These are phyloP conservation scores for Pardalotus punctatus DNA, from an alignment of 2,113 vertebrate genomes.

Conservation along the genomic window DNA sequence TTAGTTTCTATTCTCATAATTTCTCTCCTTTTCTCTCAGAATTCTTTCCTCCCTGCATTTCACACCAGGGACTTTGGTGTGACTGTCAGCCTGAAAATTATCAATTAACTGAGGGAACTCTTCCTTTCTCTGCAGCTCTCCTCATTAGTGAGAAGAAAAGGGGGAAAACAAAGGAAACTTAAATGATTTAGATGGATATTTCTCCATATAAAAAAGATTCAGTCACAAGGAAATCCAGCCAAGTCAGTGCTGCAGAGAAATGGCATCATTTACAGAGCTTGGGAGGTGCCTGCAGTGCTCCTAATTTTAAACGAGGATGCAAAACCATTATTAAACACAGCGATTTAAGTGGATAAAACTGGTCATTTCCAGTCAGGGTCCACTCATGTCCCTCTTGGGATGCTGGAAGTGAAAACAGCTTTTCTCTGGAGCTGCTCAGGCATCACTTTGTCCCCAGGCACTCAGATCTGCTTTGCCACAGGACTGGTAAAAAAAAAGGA, in stretches of 20 bases:
- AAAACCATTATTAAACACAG: not conserved
- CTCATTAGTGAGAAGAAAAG: not conserved
- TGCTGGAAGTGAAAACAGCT: not conserved
- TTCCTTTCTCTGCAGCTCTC: not conserved
- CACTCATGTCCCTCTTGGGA: not conserved
- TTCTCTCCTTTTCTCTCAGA: not conserved
- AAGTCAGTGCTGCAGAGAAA: not conserved
- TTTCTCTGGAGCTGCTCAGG: not conserved
- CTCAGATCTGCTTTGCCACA: not conserved
- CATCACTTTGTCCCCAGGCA: not conserved
- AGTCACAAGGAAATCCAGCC: not conserved
- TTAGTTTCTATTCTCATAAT: not conserved
- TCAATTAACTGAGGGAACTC: constrained; percentile 5
- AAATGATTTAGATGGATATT: not conserved
- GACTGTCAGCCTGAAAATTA: constrained; percentile 29
- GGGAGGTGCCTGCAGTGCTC: not conserved
- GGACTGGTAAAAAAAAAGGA: not conserved
- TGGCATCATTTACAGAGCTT: not conserved
- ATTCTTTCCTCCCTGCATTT: not conserved
- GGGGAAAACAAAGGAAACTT: not conserved
- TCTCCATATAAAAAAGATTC: not conserved
- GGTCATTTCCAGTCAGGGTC: not conserved
- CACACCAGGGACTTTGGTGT: not conserved
- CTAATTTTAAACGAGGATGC: not conserved
- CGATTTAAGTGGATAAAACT: not conserved